Percentiles rank a stretch among this genome's conserved stretches.
phyloP scores from a whole-genome alignment of 2,113 vertebrate species.

The Thermophis baileyi region DNA sequence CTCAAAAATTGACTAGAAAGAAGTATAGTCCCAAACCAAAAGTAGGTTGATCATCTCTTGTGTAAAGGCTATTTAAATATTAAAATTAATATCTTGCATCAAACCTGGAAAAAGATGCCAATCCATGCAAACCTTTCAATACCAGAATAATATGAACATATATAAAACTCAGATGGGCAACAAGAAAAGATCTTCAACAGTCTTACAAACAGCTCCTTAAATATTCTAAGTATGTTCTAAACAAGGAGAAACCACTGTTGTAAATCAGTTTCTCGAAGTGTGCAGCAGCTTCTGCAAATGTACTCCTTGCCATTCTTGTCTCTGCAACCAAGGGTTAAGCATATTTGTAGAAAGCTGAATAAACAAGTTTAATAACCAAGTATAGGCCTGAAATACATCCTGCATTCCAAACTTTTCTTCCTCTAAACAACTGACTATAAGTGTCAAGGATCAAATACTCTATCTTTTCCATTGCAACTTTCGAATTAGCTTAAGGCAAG shows the following conservation, averaged over 20 bases:
- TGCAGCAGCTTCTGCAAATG: background rate
- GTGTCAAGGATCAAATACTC: background rate
- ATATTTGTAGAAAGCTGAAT: background rate
- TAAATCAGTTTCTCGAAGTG: background rate
- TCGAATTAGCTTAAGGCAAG: background rate
- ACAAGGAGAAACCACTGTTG: background rate
- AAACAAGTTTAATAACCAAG: background rate
- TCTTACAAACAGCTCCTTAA: background rate
- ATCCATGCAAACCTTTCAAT: background rate
- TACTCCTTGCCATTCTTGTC: background rate
- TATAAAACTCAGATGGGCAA: background rate
- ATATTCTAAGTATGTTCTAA: background rate
- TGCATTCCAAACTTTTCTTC: background rate
- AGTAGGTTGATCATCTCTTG: background rate
- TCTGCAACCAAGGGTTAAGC: background rate
- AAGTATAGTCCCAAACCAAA: background rate
- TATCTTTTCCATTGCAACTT: background rate
- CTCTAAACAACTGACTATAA: background rate
- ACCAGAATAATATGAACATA: background rate
- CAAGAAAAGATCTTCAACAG: background rate
- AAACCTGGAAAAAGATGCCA: background rate
- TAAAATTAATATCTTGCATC: background rate
- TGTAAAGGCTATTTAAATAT: background rate
- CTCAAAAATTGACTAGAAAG: background rate
- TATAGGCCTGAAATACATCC: background rate